Evolutionary conservation across 1,140 invertebrate species (phyloP).

Genomic region (Drosophila pachea): DNA sequence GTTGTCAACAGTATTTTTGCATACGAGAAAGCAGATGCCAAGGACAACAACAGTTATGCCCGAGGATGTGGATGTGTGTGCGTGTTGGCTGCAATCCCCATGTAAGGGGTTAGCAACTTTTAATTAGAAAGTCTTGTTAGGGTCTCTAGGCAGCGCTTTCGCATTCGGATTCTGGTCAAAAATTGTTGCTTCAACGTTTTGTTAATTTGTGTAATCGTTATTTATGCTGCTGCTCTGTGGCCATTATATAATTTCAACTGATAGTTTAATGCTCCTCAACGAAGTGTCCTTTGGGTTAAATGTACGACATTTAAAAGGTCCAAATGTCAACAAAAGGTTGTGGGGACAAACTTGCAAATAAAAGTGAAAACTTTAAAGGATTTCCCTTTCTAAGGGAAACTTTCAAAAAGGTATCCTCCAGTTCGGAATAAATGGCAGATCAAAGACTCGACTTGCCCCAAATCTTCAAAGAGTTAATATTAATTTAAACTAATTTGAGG

Average conservation of each 20-base stretch:
- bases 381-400: no score
- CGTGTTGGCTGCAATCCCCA: conserved; percentile 3
- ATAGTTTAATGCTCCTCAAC: conserved; percentile 26
- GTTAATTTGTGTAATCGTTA: conserved; percentile 64
- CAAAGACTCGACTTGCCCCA: not conserved
- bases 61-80: not conserved
- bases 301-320: conserved; percentile 20
- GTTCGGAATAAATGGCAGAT: not conserved
- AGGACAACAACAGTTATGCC: not conserved
- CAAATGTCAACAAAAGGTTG: conserved; percentile 26
- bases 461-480: not conserved
- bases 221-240: conserved; percentile 49
- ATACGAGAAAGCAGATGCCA: conserved; percentile 15
- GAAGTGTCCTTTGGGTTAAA: conserved; percentile 31
- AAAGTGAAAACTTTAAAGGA: no score
- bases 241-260: conserved; percentile 54
- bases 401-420: no score
- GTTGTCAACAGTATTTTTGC: conserved; percentile 63
- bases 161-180: not conserved
- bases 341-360: conserved; percentile 33
- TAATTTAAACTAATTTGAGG: not conserved
- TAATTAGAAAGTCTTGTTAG: conserved; percentile 57
- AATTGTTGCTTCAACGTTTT: conserved; percentile 6
- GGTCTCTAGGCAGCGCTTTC: conserved; percentile 14
- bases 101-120: conserved; percentile 55